A percentile compares a stretch with the other conserved stretches of the same genome.
These are phyloP conservation scores for Brotogeris chrysoptera DNA, from an alignment of 2,797 vertebrate species.

Conservation along the genomic window DNA sequence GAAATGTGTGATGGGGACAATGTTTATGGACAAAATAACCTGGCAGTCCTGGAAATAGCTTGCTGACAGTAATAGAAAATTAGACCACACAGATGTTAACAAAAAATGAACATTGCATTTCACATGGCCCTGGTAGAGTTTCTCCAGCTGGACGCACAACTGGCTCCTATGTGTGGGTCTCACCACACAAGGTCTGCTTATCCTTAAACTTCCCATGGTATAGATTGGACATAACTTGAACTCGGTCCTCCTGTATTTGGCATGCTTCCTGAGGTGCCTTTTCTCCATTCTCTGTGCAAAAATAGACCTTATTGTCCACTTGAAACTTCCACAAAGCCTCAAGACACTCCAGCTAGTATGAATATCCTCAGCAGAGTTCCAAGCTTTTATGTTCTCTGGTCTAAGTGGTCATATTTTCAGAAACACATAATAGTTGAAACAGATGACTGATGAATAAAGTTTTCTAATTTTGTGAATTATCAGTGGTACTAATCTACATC, in stretches of 20 bases:
- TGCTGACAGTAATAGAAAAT: constrained; percentile 74
- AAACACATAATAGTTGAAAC: background rate
- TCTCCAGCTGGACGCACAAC: background rate
- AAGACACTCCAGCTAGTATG: background rate
- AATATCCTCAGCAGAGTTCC: background rate
- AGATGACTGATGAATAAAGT: background rate
- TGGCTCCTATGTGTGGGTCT: background rate
- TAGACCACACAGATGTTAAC: constrained; percentile 76
- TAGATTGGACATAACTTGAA: background rate
- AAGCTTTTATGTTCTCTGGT: background rate
- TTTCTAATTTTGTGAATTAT: background rate
- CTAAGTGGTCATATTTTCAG: background rate
- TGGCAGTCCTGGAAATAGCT: constrained; percentile 74
- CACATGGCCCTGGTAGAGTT: background rate
- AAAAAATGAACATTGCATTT: background rate
- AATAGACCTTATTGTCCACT: background rate
- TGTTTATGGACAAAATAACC: constrained; percentile 80
- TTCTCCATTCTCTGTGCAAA: background rate
- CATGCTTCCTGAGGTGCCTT: background rate
- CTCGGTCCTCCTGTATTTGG: background rate
- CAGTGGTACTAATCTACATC: background rate
- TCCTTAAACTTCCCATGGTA: background rate
- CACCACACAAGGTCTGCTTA: background rate
- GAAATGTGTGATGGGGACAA: constrained; percentile 77
- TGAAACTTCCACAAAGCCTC: background rate